These are phyloP conservation scores for Rana temporaria DNA, from an alignment of 2,113 vertebrate species.

Conservation along the genomic window DNA sequence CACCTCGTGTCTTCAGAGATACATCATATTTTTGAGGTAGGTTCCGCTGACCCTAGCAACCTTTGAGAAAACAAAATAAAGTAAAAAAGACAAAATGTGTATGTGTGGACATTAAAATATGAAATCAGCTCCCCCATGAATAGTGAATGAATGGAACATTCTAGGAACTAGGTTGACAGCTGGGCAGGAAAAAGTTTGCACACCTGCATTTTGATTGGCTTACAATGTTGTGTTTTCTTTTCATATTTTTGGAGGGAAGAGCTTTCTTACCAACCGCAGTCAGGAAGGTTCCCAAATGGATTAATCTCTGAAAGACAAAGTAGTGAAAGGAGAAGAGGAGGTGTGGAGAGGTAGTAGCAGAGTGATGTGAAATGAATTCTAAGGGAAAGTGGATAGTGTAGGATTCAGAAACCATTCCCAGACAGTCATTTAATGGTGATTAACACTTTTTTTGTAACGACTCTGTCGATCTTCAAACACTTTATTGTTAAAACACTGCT, in stretches of 20 bases:
- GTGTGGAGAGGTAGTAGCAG: slow-evolving; percentile 22
- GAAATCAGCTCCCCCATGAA: slow-evolving; percentile 50
- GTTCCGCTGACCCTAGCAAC: slow-evolving; percentile 49
- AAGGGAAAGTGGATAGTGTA: slow-evolving; percentile 28
- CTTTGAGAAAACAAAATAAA: slow-evolving; percentile 43
- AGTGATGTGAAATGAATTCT: slow-evolving; percentile 52
- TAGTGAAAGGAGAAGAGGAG: slow-evolving; percentile 27
- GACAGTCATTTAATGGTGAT: slow-evolving; percentile 7
- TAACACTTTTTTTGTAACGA: background rate
- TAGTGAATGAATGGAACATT: slow-evolving; percentile 52
- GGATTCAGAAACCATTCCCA: background rate
- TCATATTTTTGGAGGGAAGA: background rate
- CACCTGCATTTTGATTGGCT: no score
- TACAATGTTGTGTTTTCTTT: no score
- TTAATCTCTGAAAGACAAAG: slow-evolving; percentile 42
- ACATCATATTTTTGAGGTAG: slow-evolving; percentile 38
- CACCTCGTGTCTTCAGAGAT: slow-evolving; percentile 48
- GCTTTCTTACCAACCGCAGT: slow-evolving; percentile 35
- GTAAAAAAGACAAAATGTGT: slow-evolving; percentile 55
- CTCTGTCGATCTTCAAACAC: background rate
- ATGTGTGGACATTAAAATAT: slow-evolving; percentile 54
- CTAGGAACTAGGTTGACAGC: background rate
- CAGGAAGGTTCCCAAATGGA: slow-evolving; percentile 34
- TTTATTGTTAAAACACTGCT: background rate
- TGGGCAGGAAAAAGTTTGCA: no score